Base-by-base conservation (phyloP, 2,888 invertebrate species). In the Zygaena filipendulae region DNA sequence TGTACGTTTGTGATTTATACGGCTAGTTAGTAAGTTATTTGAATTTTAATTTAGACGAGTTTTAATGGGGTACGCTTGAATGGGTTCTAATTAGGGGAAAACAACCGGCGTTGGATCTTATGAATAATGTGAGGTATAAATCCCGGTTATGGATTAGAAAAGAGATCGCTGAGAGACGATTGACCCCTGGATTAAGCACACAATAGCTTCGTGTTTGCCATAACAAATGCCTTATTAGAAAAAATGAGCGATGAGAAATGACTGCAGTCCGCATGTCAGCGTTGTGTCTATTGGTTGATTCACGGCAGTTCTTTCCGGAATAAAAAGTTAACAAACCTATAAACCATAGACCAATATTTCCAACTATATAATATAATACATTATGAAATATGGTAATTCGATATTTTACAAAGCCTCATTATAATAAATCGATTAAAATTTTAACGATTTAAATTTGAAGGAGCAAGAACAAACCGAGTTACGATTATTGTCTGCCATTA, bases 11-110 rank as follows among this genome's bases (percentile, higher is more conserved):
- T 75, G 79, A 79, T 79, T 79, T 79, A 79, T 77, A 69, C 42
- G 47, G 68, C 75, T 77, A 79, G 77, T 79, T 79, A 77, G 77
- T 77, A 75, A 77, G 74, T 79, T 77, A 77, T 77, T 77, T 51
- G 64, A 70, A 60, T 77, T 79, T 79, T 77, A 77, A 77, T 79
- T 79, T 79, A 69, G 71, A 68, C 66, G 67, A 62, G 67, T 66
- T 77, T 77, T 77, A 79, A 79, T 77, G 74, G 75, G 69, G 52
- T 64, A 54, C 60, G 63, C 45, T 54, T 79, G 79, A 79, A 79
- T 79, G 77, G 71, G 50, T 77, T 77, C 69, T 79, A 75, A 79
- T 79, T 75, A 75, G 68, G 60, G 64, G 66, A 74, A 75, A 77
- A 77, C 74, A 74, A 71, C 60, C 61, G 58, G 53, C n/a, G 56